phyloP scores from a whole-genome alignment of 2,888 invertebrate species.

The Acronicta psi region DNA sequence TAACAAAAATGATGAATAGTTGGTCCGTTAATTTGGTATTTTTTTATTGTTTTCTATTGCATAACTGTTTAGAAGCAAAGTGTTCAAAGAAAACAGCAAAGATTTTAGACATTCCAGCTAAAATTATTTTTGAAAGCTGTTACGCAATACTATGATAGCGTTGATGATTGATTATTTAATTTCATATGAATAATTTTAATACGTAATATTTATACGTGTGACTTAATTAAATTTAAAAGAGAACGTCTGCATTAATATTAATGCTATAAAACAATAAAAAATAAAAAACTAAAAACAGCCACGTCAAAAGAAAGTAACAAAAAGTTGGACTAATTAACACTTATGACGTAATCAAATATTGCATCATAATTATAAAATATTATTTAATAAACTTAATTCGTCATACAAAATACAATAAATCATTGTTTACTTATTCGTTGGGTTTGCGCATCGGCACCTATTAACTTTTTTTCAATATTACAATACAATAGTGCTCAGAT shows the following conservation, averaged over 20 bases:
- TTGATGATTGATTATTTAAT: constrained; percentile 32
- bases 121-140: constrained; percentile 45
- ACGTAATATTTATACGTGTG: background rate
- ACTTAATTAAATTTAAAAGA: background rate
- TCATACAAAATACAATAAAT: background rate
- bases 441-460: no score
- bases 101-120: constrained; percentile 26
- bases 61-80: constrained; percentile 31
- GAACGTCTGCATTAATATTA: background rate
- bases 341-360: background rate
- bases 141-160: constrained; percentile 27
- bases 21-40: constrained; percentile 14
- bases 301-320: background rate
- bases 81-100: constrained; percentile 16
- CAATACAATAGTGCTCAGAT: background rate
- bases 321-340: background rate
- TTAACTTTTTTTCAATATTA: no score
- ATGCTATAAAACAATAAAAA: background rate
- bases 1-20: constrained; percentile 24
- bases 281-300: background rate
- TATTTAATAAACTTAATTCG: no score
- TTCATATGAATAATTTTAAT: constrained; percentile 16
- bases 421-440: background rate
- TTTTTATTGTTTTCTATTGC: constrained; percentile 30
- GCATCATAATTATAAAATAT: background rate